Evolutionary conservation across 92 coral and sea anemone species (phyloP).

Genomic region (Umimayanthus kanabou): DNA sequence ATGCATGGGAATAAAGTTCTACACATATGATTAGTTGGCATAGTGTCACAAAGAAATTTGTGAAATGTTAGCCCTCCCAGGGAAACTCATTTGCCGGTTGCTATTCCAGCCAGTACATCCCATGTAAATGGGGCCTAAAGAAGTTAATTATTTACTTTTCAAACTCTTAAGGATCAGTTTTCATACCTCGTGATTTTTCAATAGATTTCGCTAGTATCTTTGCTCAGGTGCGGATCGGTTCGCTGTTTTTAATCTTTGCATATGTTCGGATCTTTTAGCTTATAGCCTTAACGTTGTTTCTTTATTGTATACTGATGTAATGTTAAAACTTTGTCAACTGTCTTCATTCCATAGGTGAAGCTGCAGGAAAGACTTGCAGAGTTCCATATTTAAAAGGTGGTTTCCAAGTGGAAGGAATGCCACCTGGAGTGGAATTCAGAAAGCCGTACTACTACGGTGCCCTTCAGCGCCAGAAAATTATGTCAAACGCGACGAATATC

Average conservation of each 20-base stretch:
- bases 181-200: no score
- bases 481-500: conserved; percentile 50
- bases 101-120: no score
- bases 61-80: no score
- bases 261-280: not conserved
- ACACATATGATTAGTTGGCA: no score
- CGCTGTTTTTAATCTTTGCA: not conserved
- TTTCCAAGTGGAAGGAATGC: conserved; percentile 57
- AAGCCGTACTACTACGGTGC: conserved; percentile 61
- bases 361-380: conserved; percentile 58
- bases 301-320: not conserved
- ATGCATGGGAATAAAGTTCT: no score
- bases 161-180: no score
- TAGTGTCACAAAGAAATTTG: no score
- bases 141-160: no score
- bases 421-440: conserved; percentile 54
- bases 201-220: no score
- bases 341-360: conserved; percentile 40
- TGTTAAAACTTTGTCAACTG: conserved; percentile 2
- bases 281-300: not conserved
- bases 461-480: conserved; percentile 43
- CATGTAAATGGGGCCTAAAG: no score
- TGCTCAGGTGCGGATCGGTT: no score
- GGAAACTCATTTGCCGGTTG: no score
- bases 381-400: conserved; percentile 58